Base-by-base conservation (phyloP, 1,140 invertebrate species). In the Macrobrachium nipponense region DNA sequence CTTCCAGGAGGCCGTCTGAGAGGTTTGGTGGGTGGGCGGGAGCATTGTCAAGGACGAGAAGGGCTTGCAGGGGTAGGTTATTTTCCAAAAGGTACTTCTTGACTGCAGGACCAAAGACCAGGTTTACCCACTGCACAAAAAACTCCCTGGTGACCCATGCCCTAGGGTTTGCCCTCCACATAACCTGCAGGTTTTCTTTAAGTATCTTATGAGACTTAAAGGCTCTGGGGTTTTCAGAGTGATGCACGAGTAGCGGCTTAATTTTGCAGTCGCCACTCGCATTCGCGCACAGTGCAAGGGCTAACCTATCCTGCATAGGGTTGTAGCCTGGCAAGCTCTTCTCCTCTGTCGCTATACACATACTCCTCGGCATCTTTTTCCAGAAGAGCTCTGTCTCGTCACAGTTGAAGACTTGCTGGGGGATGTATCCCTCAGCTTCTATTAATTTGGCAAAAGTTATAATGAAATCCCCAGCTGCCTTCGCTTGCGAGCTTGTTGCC, bases 61-160 rank as follows among this genome's bases (percentile, higher is more conserved):
- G 5, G n/a, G 51, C 72, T 62, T 83, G 70, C 81, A 36, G 4
- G 27, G 27, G 27, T 76, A 83, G 72, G 70, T 83, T 76, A 60
- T 76, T 83, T 73, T 75, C 44, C 81, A 18, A 43, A 23, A 83
- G 68, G 27, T 75, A 83, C 18, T 80, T 80, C 77, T 86, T 80
- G 68, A 86, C 59, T n/a, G n/a, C 62, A 72, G 64, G 64, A 70
- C 43, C 27, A 36, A 86, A 86, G 18, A 80, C 77, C 64, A 72
- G 44, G 51, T 80, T 80, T 12, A 86, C 78, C 64, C 84, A 60
- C 43, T 86, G 64, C 20, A 81, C 85, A 81, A 80, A 86, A n/a
- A 68, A 20, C 66, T 68, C 14, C 66, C 66, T 18, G 66, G 18
- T 68, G 66, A 68, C 66, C n/a, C n/a, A 68, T 14, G 66, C n/a